Conservation (phyloP, 2,113 vertebrate genomes). For the Excalfactoria chinensis region DNA sequence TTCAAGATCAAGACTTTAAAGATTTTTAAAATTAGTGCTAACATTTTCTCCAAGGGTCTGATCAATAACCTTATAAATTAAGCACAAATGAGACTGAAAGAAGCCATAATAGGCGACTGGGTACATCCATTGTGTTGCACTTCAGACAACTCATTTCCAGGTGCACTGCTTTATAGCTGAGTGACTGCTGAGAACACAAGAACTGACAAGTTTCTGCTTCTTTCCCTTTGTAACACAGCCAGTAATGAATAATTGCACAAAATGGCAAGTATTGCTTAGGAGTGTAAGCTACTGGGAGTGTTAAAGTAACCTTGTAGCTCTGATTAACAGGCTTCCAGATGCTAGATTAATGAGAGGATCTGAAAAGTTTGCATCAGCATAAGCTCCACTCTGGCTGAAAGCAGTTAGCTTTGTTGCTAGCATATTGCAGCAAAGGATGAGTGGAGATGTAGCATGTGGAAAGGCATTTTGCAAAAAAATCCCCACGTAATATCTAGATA, state of each 20-base stretch:
- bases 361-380: constrained; percentile 61
- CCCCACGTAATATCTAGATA: background rate
- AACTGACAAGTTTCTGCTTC: constrained; percentile 2
- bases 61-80: constrained; percentile 50
- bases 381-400: constrained; percentile 39
- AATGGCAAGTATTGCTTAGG: background rate
- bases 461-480: background rate
- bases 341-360: constrained; percentile 63
- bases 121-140: background rate
- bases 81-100: background rate
- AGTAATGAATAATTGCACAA: constrained; percentile 38
- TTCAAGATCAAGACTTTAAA: constrained; percentile 9
- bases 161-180: constrained; percentile 11
- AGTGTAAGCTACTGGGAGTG: constrained; percentile 19
- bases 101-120: background rate
- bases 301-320: constrained; percentile 43
- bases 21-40: constrained; percentile 20
- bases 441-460: background rate
- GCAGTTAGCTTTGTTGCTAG: background rate
- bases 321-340: constrained; percentile 64
- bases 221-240: constrained; percentile 14
- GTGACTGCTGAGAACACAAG: background rate
- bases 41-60: background rate
- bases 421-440: background rate
- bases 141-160: constrained; percentile 41